Conservation (phyloP, 2,113 vertebrate genomes). For the Cochlearius cochlearius region DNA sequence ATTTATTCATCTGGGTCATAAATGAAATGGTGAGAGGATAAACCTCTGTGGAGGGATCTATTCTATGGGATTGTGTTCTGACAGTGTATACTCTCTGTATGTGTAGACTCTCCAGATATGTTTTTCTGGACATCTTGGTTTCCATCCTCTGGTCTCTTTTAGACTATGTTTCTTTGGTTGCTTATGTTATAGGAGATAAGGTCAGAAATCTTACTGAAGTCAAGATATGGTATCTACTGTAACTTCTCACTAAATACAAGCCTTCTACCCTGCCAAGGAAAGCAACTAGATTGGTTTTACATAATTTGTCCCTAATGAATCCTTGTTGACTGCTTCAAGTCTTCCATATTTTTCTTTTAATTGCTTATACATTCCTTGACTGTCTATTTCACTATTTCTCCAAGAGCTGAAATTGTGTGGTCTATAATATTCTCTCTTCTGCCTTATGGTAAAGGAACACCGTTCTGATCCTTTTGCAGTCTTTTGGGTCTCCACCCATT, state of each 20-base stretch:
- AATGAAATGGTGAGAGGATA: neutral
- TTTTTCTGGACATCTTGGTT: neutral
- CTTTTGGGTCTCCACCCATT: neutral
- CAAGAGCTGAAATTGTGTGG: neutral
- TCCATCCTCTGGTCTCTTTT: neutral
- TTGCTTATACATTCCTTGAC: neutral
- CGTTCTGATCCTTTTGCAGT: neutral
- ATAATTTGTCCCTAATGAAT: neutral
- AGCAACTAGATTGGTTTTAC: neutral
- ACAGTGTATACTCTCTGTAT: accelerated
- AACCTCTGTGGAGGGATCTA: neutral
- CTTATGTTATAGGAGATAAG: neutral
- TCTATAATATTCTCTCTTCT: neutral
- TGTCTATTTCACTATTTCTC: neutral
- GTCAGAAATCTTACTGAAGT: neutral
- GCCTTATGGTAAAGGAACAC: accelerated
- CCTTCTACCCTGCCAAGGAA: neutral
- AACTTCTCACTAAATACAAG: neutral
- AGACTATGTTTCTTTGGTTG: neutral
- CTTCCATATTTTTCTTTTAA: neutral
- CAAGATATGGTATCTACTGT: neutral
- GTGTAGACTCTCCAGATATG: neutral
- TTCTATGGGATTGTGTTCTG: neutral
- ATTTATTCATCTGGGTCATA: neutral
- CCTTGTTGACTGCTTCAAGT: neutral